Evolutionary conservation across 1,140 invertebrate species (phyloP), one percentile per base, ranked within the genome.

Genomic region (Aphis gossypii): DNA sequence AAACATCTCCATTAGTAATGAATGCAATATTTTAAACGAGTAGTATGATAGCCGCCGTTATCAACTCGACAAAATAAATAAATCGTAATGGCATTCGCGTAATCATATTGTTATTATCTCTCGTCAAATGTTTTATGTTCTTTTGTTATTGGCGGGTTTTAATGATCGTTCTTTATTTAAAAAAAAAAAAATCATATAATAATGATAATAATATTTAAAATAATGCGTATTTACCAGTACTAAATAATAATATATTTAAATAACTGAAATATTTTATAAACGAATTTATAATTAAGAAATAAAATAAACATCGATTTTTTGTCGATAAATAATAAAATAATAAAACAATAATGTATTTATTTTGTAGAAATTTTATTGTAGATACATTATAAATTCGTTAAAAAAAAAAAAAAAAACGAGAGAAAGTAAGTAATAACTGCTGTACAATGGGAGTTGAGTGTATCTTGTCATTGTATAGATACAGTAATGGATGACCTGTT

Each of bases 1-100:
- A 46, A 44, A 86, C 44, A 30, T 48, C 86, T 48, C 46, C 44
- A 48, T 88, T 88, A 88, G 86, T 51, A 48, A 88, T 35, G 46
- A 54, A 87, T 21, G 86, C n/a, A n/a, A 88, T 88, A 48, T 88
- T 88, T 86, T 86, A 86, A 86, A 86, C 84, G 44, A 46, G 18
- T n/a, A 30, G 84, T 11, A 30, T 44, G 25, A 44, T 86, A 44
- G 41, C 14, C n/a, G 30, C 38, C 23, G 44, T 25, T 30, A 87
- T 48, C 84, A 87, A 87, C 84, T 44, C 9, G 83, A 25, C 38
- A 44, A 44, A 86, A 41, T 86, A 48, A 48, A 87, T 87, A 87
- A 87, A 87, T 87, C 84, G 44, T n/a, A 86, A 44, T 86, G 83
- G 25, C 83, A 86, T 86, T 86, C 25, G 83, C 23, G 60, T 76